Percentiles rank a stretch among this genome's conserved stretches.
Evolutionary conservation across 2,113 vertebrate species (phyloP).

Genomic region (Bambusicola thoracicus): DNA sequence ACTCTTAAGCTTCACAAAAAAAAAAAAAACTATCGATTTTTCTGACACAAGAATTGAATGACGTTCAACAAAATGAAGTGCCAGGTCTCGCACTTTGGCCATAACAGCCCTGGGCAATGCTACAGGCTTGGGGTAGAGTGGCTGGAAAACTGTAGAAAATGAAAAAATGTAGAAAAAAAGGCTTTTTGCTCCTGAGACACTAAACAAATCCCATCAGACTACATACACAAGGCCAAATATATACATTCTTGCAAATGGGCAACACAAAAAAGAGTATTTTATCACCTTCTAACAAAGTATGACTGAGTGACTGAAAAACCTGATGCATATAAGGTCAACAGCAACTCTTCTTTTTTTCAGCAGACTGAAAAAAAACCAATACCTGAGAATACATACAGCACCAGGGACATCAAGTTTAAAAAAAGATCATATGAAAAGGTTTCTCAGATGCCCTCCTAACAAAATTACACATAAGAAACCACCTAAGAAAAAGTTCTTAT

Average conservation of each 20-base stretch:
- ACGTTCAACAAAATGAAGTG: too few relatives aligned
- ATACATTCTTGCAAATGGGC: neutral
- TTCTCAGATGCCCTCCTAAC: neutral
- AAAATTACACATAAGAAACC: neutral
- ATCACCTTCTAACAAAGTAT: neutral
- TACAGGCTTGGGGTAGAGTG: too few relatives aligned
- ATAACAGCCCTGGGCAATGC: too few relatives aligned
- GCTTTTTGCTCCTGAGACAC: neutral
- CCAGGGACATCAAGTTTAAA: too few relatives aligned
- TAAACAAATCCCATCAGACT: neutral
- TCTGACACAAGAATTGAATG: neutral
- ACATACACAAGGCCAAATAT: neutral
- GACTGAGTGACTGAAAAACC: neutral
- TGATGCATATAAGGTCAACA: neutral
- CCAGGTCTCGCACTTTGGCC: too few relatives aligned
- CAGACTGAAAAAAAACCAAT: neutral
- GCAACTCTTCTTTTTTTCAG: neutral
- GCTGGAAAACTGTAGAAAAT: too few relatives aligned
- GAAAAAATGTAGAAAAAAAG: neutral
- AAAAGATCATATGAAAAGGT: neutral
- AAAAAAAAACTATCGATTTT: neutral
- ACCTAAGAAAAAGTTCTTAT: neutral
- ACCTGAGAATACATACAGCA: too few relatives aligned
- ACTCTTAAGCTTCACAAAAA: fast-evolving
- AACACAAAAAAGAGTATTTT: neutral